Evolutionary conservation across 2,797 vertebrate species (phyloP).

Genomic region (Meriones psammophilus): DNA sequence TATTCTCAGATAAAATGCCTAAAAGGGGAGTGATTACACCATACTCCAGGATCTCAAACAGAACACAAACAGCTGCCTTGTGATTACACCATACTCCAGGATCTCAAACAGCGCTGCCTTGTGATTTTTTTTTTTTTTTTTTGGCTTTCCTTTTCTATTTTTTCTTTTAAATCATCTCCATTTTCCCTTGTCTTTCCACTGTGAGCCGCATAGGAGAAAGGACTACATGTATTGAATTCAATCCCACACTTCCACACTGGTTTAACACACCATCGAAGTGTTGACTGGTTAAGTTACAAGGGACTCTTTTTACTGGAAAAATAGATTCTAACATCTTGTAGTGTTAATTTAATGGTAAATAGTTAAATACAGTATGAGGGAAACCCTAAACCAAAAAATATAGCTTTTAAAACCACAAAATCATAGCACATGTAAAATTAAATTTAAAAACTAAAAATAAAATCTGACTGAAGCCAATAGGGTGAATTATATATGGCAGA

Average conservation of each 20-base stretch:
- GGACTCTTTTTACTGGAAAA: background rate
- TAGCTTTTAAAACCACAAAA: conserved; percentile 9
- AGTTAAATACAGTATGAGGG: background rate
- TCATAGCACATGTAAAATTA: conserved; percentile 34
- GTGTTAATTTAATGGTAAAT: conserved; percentile 54
- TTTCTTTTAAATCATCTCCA: background rate
- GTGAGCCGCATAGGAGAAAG: background rate
- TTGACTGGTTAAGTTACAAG: background rate
- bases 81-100: background rate
- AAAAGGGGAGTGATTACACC: no score
- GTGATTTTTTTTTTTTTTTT: background rate
- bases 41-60: no score
- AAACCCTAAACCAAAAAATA: conserved; percentile 15
- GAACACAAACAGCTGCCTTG: no score
- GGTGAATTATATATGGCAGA: background rate
- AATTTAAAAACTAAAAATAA: conserved; percentile 45
- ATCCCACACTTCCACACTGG: background rate
- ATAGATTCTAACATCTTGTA: background rate
- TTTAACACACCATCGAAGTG: background rate
- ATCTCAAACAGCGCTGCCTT: background rate
- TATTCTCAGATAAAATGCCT: no score
- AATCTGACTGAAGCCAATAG: background rate
- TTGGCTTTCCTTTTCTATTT: background rate
- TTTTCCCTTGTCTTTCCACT: background rate
- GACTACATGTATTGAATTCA: background rate